phyloP scores from a whole-genome alignment of 2,113 vertebrate species.

The Toxotes jaculatrix region DNA sequence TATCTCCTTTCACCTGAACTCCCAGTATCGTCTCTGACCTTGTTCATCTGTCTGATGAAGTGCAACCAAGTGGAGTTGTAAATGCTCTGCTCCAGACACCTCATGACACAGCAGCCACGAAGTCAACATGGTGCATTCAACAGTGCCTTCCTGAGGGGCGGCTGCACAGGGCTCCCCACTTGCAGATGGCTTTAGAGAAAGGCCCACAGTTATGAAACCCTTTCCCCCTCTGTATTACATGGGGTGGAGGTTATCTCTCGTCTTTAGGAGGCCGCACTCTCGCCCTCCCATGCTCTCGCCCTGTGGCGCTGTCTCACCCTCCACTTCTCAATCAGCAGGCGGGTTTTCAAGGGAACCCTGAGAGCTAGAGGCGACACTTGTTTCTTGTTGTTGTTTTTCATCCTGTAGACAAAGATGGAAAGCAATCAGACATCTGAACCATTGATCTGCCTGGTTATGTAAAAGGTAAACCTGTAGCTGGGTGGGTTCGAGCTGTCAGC shows the following conservation, averaged over 20 bases:
- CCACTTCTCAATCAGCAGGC: conserved; percentile 72
- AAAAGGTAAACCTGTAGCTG: not conserved
- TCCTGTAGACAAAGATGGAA: conserved; percentile 56
- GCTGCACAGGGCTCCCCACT: not conserved
- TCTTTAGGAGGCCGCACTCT: conserved; percentile 54
- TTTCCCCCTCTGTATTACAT: conserved; percentile 19
- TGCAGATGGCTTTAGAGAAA: conserved; percentile 4
- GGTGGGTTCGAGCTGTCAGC: not conserved
- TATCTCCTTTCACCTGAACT: conserved; percentile 35
- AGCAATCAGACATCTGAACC: conserved; percentile 14
- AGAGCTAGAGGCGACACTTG: not conserved
- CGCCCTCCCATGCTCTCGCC: conserved; percentile 41
- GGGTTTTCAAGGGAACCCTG: conserved; percentile 32
- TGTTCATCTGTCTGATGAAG: conserved; percentile 4
- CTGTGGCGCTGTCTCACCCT: conserved; percentile 54
- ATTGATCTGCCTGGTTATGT: not conserved
- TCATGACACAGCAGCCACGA: not conserved
- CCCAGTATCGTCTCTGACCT: conserved; percentile 15
- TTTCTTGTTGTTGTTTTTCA: not conserved
- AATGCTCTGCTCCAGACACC: not conserved
- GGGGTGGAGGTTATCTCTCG: not conserved
- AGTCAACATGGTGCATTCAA: conserved; percentile 6
- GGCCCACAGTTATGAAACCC: not conserved
- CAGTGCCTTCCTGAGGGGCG: not conserved
- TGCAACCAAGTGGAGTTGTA: conserved; percentile 7